phyloP scores from a whole-genome alignment of 1,140 invertebrate species.

The Eulimnadia texana region DNA sequence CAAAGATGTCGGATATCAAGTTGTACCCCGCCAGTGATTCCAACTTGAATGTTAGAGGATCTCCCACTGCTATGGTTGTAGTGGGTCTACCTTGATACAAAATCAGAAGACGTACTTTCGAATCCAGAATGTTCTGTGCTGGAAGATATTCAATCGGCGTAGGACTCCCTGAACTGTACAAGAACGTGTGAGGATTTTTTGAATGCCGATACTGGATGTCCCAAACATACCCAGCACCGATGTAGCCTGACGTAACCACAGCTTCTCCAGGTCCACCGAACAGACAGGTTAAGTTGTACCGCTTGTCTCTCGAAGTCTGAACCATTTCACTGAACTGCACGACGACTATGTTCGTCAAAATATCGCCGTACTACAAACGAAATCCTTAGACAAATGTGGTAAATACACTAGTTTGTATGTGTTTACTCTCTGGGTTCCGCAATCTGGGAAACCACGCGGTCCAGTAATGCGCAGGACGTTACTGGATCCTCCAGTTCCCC shows the following conservation, averaged over 20 bases:
- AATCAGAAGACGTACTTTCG: slow-evolving; percentile 66
- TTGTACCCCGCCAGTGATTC: slow-evolving; percentile 81
- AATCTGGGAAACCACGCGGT: slow-evolving; percentile 76
- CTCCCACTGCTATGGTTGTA: slow-evolving; percentile 84
- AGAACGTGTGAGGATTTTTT: background rate
- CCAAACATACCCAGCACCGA: slow-evolving; percentile 67
- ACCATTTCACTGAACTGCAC: slow-evolving; percentile 87
- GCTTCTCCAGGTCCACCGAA: slow-evolving; percentile 81
- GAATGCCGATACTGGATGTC: background rate
- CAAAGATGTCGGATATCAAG: slow-evolving; percentile 76
- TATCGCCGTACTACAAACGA: slow-evolving; percentile 60
- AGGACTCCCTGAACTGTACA: slow-evolving; percentile 59
- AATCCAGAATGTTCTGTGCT: slow-evolving; percentile 75
- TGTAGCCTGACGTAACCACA: slow-evolving; percentile 81
- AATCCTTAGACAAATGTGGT: background rate
- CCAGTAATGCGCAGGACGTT: slow-evolving; percentile 73
- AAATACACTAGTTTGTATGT: no score
- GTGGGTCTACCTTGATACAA: slow-evolving; percentile 77
- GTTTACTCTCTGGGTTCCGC: slow-evolving; percentile 62
- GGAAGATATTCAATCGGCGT: slow-evolving; percentile 81
- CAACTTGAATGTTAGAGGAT: slow-evolving; percentile 73
- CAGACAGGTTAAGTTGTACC: slow-evolving; percentile 80
- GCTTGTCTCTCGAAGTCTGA: slow-evolving; percentile 74
- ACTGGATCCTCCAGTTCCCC: slow-evolving; percentile 67
- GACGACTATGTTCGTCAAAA: slow-evolving; percentile 84